Conservation (phyloP, 2,113 vertebrate genomes). For the Recurvirostra avosetta region DNA sequence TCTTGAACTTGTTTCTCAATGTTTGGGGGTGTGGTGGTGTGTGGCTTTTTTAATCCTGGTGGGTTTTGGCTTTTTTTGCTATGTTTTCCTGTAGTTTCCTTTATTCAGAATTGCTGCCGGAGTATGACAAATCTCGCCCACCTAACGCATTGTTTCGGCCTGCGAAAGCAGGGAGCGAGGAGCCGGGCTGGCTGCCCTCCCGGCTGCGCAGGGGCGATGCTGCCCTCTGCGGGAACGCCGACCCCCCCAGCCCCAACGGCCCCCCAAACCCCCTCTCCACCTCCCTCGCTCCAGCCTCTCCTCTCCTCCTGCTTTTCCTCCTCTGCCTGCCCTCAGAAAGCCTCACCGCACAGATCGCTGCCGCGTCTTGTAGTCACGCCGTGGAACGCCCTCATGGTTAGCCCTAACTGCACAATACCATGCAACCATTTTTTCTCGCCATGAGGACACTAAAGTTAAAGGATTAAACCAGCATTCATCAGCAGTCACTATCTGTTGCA, state of each 20-base stretch:
- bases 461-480: fast-evolving
- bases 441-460: background rate
- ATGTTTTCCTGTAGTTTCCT: background rate
- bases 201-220: background rate
- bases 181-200: background rate
- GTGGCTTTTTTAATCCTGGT: background rate
- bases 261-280: background rate
- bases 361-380: fast-evolving
- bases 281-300: background rate
- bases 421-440: background rate
- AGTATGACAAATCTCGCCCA: background rate
- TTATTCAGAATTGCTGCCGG: background rate
- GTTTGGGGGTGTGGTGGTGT: background rate
- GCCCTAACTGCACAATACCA: background rate
- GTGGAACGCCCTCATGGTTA: background rate
- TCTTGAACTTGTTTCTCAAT: background rate
- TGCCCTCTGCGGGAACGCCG: slow-evolving; percentile 25
- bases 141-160: background rate
- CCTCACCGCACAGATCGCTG: background rate
- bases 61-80: background rate
- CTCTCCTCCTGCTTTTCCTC: background rate
- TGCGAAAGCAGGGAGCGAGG: background rate
- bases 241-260: background rate
- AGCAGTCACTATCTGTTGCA: background rate
- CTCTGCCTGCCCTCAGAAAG: background rate